Evolutionary conservation across 2,113 vertebrate genomes (phyloP), one percentile per base, ranked within the genome.

Genomic region (Seriola dumerili): DNA sequence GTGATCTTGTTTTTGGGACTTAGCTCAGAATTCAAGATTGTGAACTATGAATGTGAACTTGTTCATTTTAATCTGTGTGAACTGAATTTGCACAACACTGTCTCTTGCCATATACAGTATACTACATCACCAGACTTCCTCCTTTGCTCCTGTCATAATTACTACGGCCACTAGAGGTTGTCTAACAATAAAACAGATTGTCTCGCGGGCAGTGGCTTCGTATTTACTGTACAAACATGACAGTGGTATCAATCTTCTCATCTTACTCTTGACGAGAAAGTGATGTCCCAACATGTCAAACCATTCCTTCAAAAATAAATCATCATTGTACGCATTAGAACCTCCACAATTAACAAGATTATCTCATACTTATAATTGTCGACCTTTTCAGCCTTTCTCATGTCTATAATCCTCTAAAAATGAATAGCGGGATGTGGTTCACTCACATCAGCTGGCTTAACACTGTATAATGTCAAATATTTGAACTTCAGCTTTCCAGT

Each of bases 401-500:
- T 65, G 4, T 38, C 46, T 55, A 5, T 8, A 38, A 13, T 61
- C 36, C 16, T 12, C 16, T 17, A 25, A 50, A 4, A 76, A 21
- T 25, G 32, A 42, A 57, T 2, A 40, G 46, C 2, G 1, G 17
- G 9, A 72, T 0, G 8, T 66, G 48, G 4, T n/a, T 54, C 40
- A 13, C 42, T 25, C 23, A n/a, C 19, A 62, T 77, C 52, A 67
- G 66, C n/a, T 76, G 77, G 66, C 34, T 25, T 42, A 29, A 36
- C 46, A 64, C 65, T 42, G 16, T 58, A 12, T 25, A 75, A 68
- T 64, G n/a, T 83, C 29, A 29, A 44, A 59, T 62, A 50, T 80
- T 74, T 67, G 44, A 81, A 32, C 67, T 82, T 46, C 19, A 73
- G 4, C 34, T 62, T 85, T 84, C 78, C 85, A 68, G 83, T 88